A percentile compares a stretch with the other conserved stretches of the same genome.
phyloP scores from a whole-genome alignment of 2,888 invertebrate genomes.

The Drosophila monieri region DNA sequence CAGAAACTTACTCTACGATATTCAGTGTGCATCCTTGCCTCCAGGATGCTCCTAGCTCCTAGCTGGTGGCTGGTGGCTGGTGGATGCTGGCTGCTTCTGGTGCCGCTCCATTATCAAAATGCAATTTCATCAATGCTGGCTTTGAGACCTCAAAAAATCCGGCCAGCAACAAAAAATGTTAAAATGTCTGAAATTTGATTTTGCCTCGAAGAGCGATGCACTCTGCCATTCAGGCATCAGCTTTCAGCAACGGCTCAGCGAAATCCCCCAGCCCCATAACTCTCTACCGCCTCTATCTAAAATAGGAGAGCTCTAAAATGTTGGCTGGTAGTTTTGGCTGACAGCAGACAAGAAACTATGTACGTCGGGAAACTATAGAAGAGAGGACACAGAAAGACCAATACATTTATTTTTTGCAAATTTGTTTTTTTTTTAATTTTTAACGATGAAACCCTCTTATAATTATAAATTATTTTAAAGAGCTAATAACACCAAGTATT shows the following conservation, averaged over 20 bases:
- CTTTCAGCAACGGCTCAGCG: slow-evolving; percentile 26
- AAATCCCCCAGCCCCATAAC: slow-evolving; percentile 11
- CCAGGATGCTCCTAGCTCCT: not conserved
- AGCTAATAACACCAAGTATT: slow-evolving; percentile 8
- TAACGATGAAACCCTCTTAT: not conserved
- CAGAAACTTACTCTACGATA: slow-evolving; percentile 16
- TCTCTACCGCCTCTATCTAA: not conserved
- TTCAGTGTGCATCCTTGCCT: slow-evolving; percentile 4
- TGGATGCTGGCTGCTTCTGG: slow-evolving; percentile 8
- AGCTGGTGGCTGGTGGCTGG: not conserved
- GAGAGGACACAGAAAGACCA: not conserved
- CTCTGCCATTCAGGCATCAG: slow-evolving; percentile 38
- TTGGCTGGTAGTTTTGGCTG: slow-evolving; percentile 6
- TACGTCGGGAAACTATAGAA: not conserved
- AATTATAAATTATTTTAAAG: not conserved
- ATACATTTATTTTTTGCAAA: not conserved
- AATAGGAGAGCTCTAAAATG: slow-evolving; percentile 1
- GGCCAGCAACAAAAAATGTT: slow-evolving; percentile 36
- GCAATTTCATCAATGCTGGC: slow-evolving; percentile 62
- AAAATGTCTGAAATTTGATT: slow-evolving; percentile 65
- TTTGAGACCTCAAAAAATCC: slow-evolving; percentile 51
- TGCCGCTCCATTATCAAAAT: slow-evolving; percentile 61
- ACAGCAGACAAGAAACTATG: slow-evolving; percentile 5
- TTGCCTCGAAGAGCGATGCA: slow-evolving; percentile 43
- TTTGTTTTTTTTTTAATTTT: not conserved